Conservation (phyloP, 2,888 invertebrate species). For the Pimpla rufipes region DNA sequence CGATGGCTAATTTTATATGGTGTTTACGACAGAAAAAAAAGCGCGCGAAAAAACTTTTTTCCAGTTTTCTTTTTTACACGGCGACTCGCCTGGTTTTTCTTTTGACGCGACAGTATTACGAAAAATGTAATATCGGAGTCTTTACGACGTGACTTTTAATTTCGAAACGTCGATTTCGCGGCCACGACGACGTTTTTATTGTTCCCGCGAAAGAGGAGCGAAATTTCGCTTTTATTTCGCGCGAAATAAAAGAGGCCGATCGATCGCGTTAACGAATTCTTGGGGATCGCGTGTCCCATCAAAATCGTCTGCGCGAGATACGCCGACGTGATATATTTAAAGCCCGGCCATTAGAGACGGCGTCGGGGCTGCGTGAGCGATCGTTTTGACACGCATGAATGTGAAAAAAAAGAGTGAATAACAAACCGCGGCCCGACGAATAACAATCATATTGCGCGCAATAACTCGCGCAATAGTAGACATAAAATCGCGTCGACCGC, state of each 20-base stretch:
- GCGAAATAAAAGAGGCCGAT: conserved; percentile 14
- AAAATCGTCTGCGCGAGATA: conserved; percentile 28
- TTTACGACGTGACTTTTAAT: neutral
- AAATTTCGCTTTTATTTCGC: neutral
- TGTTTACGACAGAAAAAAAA: neutral
- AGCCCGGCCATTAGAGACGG: conserved; percentile 8
- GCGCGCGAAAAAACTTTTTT: no score
- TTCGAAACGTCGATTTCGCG: neutral
- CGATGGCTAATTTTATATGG: neutral
- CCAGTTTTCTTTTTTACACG: neutral
- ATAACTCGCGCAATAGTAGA: neutral
- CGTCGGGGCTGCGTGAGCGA: conserved; percentile 23
- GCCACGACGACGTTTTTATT: neutral
- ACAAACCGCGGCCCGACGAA: neutral
- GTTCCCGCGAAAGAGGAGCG: neutral
- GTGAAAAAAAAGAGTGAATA: conserved; percentile 1
- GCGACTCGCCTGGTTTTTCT: neutral
- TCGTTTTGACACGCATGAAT: conserved; percentile 1
- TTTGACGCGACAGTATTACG: neutral
- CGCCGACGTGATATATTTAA: conserved; percentile 29
- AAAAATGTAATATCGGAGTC: neutral
- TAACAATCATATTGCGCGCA: neutral
- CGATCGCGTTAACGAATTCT: conserved; percentile 21
- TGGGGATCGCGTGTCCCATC: conserved; percentile 38
- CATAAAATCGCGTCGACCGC: conserved; percentile 4